These are phyloP conservation scores for Nebria ingens DNA, from an alignment of 1,140 invertebrate species.

Conservation along the genomic window DNA sequence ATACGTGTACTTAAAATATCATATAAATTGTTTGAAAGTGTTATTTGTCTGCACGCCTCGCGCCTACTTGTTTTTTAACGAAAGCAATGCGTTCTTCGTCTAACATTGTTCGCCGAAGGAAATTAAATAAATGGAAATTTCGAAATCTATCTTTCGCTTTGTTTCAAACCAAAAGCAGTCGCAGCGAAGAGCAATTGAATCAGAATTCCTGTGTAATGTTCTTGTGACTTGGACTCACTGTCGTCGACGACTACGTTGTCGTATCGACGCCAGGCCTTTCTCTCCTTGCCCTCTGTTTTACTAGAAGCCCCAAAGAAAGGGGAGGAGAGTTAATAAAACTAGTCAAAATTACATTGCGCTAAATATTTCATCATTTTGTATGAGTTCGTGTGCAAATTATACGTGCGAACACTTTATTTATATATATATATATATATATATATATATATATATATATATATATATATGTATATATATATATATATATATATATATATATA, in stretches of 20 bases:
- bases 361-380: neutral
- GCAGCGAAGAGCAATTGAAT: constrained; percentile 5
- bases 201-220: constrained; percentile 1
- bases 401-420: neutral
- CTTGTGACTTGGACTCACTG: neutral
- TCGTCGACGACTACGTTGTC: neutral
- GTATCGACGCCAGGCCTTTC: neutral
- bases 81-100: too few relatives aligned
- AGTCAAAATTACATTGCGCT: neutral
- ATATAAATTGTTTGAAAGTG: neutral
- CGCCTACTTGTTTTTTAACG: neutral
- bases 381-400: neutral
- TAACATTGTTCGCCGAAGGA: too few relatives aligned
- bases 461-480: too few relatives aligned
- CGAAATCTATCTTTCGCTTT: constrained; percentile 4
- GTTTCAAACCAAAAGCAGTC: too few relatives aligned
- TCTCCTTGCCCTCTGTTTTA: too few relatives aligned
- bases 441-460: too few relatives aligned
- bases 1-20: neutral
- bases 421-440: neutral
- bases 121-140: constrained; percentile 10
- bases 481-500: too few relatives aligned
- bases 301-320: too few relatives aligned
- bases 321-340: neutral
- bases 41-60: neutral